A percentile compares a stretch with the other conserved stretches of the same genome.
Evolutionary conservation across 2,113 vertebrate genomes (phyloP).

Genomic region (Phyllopteryx taeniolatus): DNA sequence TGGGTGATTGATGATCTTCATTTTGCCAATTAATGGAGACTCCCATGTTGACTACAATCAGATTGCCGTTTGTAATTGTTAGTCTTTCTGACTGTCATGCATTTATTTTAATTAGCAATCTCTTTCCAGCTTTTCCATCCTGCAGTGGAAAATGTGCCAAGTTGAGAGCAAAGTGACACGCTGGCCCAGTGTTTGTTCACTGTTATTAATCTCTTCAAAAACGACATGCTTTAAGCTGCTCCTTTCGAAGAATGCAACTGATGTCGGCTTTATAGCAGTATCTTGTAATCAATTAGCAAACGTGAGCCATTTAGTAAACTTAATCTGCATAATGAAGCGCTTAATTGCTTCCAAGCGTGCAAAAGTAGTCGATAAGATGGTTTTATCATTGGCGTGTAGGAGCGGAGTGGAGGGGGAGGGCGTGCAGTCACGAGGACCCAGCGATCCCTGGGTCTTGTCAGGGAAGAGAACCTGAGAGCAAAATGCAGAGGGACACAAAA

Average conservation of each 20-base stretch:
- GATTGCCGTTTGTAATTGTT: constrained; percentile 76
- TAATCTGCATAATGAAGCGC: constrained; percentile 70
- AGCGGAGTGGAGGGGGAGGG: constrained; percentile 24
- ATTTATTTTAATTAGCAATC: constrained; percentile 73
- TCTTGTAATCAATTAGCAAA: constrained; percentile 69
- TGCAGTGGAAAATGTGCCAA: constrained; percentile 19
- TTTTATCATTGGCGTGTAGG: constrained; percentile 46
- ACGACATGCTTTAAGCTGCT: constrained; percentile 23
- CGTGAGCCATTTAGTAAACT: constrained; percentile 57
- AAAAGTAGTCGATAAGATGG: constrained; percentile 62
- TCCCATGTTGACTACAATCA: constrained; percentile 78
- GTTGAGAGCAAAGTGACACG: constrained; percentile 25
- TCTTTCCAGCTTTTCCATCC: constrained; percentile 36
- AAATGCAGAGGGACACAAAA: neutral
- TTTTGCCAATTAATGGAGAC: constrained; percentile 80
- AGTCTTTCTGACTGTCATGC: constrained; percentile 70
- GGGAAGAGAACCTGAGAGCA: neutral
- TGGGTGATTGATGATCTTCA: constrained; percentile 79
- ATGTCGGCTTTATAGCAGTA: constrained; percentile 44
- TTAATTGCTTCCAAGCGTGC: constrained; percentile 59
- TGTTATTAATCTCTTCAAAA: constrained; percentile 38
- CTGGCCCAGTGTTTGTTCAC: constrained; percentile 31
- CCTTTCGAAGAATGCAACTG: constrained; percentile 32
- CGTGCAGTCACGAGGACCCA: constrained; percentile 25
- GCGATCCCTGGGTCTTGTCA: constrained; percentile 31